phyloP scores from a whole-genome alignment of 2,797 vertebrate species.

The Notoglanidium macrostoma region DNA sequence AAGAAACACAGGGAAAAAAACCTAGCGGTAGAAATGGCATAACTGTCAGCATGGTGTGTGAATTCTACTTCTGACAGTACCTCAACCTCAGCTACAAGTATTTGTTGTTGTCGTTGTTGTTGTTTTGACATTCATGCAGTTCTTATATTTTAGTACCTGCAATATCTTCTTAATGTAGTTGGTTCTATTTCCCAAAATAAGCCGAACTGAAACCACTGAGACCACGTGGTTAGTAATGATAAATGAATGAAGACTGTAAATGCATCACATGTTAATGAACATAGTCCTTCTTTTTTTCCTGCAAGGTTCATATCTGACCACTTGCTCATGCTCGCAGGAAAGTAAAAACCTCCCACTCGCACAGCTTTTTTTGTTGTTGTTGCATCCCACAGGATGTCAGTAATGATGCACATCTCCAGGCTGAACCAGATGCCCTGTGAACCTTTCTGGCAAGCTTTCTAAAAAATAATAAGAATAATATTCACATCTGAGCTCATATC shows the following conservation, averaged over 20 bases:
- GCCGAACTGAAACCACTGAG: background rate
- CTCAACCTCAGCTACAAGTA: background rate
- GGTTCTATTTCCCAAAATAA: background rate
- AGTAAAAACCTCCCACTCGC: background rate
- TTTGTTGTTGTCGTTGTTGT: background rate
- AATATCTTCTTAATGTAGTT: background rate
- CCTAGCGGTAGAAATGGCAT: background rate
- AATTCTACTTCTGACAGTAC: background rate
- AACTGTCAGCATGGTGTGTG: background rate
- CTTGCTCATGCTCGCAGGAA: background rate
- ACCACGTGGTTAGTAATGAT: background rate
- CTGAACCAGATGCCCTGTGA: background rate
- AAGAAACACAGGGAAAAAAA: background rate
- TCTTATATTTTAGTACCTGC: background rate
- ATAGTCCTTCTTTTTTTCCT: background rate
- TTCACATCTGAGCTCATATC: background rate
- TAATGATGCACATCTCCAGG: background rate
- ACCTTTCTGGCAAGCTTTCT: conserved; percentile 3
- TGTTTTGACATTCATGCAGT: background rate
- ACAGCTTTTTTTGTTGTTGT: background rate
- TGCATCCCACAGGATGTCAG: background rate
- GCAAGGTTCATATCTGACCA: background rate
- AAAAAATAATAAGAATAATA: background rate
- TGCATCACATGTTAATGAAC: background rate
- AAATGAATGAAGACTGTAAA: background rate